phyloP scores from a whole-genome alignment of 2,113 vertebrate species.

The Myrmecophaga tridactyla region DNA sequence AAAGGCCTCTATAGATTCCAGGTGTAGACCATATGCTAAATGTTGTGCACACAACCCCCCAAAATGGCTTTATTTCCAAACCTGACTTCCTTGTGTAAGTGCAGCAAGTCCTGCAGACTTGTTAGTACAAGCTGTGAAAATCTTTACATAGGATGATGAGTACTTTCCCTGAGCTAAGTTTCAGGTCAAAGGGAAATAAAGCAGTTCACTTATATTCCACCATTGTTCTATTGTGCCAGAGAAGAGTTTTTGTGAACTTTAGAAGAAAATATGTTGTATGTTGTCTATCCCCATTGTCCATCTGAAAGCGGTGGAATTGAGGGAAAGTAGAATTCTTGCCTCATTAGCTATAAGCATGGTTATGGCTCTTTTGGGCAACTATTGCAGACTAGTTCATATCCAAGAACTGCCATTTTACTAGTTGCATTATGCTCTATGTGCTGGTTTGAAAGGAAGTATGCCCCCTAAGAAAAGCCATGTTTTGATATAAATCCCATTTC shows the following conservation, averaged over 20 bases:
- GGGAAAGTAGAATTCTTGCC: background rate
- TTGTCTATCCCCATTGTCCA: background rate
- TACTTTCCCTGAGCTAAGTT: conserved; percentile 44
- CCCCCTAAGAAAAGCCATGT: too few relatives aligned
- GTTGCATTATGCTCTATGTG: background rate
- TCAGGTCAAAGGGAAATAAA: conserved; percentile 68
- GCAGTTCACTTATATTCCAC: background rate
- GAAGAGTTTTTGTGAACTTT: conserved; percentile 24
- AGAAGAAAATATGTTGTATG: background rate
- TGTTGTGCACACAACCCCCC: conserved; percentile 52
- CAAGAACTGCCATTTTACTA: background rate
- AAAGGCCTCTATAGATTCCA: conserved; percentile 80
- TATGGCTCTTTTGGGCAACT: background rate
- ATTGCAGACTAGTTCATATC: background rate
- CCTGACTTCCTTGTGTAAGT: conserved; percentile 72
- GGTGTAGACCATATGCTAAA: conserved; percentile 83
- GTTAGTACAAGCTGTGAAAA: conserved; percentile 77
- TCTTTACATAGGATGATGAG: conserved; percentile 73
- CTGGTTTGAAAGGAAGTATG: too few relatives aligned
- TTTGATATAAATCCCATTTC: too few relatives aligned
- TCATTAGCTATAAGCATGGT: background rate
- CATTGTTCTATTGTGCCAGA: background rate
- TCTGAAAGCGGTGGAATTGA: background rate
- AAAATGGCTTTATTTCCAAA: conserved; percentile 73
- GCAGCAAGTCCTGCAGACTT: conserved; percentile 73